phyloP scores from a whole-genome alignment of 2,797 vertebrate genomes.

The Scyliorhinus canicula region DNA sequence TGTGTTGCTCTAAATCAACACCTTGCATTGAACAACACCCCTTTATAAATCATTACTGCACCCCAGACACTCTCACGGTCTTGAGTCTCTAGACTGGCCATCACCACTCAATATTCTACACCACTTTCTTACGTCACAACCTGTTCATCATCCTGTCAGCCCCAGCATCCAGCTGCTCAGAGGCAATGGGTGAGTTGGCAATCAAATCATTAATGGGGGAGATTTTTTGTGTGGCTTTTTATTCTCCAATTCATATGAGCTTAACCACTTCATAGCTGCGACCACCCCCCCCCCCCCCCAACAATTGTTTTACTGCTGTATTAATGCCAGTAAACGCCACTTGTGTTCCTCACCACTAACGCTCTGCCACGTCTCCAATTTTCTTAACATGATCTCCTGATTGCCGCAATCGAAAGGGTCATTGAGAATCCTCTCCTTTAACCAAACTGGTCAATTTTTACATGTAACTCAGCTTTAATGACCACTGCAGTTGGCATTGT shows the following conservation, averaged over 20 bases:
- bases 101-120: background rate
- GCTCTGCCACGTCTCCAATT: background rate
- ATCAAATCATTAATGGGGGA: background rate
- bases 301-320: background rate
- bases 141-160: conserved; percentile 25
- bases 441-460: background rate
- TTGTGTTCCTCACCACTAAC: background rate
- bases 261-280: background rate
- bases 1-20: conserved; percentile 18
- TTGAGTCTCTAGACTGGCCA: background rate
- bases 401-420: background rate
- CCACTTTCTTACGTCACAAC: background rate
- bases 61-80: conserved; percentile 28
- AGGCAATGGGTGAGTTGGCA: conserved; percentile 1
- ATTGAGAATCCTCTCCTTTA: background rate
- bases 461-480: background rate
- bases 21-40: background rate
- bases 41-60: background rate
- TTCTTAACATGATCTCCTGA: background rate
- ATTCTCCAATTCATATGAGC: background rate
- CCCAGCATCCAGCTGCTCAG: background rate
- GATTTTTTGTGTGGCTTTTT: background rate
- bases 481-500: background rate
- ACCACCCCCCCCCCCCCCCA: background rate
- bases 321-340: background rate